Evolutionary conservation across 2,113 vertebrate genomes (phyloP).

Genomic region (Lanius collurio): DNA sequence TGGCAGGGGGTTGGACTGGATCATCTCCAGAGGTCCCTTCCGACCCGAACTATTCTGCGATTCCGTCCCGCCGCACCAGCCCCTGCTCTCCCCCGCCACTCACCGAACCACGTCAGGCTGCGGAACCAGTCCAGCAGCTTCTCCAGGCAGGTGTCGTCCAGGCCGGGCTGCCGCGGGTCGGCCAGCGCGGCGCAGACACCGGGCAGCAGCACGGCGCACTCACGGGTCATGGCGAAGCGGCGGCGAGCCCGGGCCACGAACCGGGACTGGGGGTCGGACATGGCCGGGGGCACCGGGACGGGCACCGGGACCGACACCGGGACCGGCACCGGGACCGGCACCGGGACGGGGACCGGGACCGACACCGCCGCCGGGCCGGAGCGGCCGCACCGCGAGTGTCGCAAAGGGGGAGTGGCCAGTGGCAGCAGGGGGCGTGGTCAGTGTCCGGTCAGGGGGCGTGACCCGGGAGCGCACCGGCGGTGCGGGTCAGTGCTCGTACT

Average conservation of each 20-base stretch:
- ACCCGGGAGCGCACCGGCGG: too few species aligned
- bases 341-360: too few species aligned
- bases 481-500: accelerated
- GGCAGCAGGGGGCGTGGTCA: background rate
- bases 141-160: conserved; percentile 91
- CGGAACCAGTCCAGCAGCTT: conserved; percentile 94
- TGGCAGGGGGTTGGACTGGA: background rate
- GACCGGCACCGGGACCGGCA: accelerated
- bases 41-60: background rate
- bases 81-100: background rate
- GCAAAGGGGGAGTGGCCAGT: background rate
- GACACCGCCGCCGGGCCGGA: background rate
- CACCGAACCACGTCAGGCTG: conserved; percentile 62
- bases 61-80: background rate
- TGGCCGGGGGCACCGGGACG: background rate
- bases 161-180: conserved; percentile 73
- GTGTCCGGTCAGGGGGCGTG: background rate
- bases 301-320: too few species aligned
- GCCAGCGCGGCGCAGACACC: conserved; percentile 81
- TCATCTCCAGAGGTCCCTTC: too few species aligned
- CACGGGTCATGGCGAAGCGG: conserved; percentile 75
- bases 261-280: background rate
- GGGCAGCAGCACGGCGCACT: conserved; percentile 83
- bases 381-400: conserved; percentile 12
- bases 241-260: background rate